Conservation (phyloP, 1,140 invertebrate genomes). For the Bathynomus jamesi region DNA sequence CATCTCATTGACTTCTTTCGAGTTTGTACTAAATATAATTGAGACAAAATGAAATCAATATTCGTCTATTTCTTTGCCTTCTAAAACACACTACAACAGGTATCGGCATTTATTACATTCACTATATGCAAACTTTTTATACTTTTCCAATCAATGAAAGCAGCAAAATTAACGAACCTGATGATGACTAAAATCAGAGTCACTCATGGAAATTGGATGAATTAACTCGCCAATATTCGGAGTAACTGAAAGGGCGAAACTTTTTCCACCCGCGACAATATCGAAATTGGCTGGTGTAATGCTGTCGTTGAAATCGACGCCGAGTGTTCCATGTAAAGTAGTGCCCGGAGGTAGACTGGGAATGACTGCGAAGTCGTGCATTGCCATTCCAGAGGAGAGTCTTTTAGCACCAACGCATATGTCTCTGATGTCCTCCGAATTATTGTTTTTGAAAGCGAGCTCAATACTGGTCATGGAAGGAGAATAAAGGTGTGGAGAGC, state of each 20-base stretch:
- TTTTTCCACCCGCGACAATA: slow-evolving; percentile 56
- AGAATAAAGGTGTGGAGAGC: slow-evolving; percentile 77
- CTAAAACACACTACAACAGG: background rate
- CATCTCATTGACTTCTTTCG: background rate
- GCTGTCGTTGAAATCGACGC: slow-evolving; percentile 90
- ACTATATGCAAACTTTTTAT: slow-evolving; percentile 7
- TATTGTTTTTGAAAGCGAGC: slow-evolving; percentile 68
- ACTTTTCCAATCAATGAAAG: slow-evolving; percentile 7
- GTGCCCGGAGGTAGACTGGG: slow-evolving; percentile 51
- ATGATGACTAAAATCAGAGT: slow-evolving; percentile 66
- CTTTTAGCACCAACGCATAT: slow-evolving; percentile 67
- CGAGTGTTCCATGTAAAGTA: slow-evolving; percentile 59
- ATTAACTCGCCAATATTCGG: slow-evolving; percentile 83
- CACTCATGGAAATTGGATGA: slow-evolving; percentile 67
- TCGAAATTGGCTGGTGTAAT: slow-evolving; percentile 78
- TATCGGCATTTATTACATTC: background rate
- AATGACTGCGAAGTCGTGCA: slow-evolving; percentile 76
- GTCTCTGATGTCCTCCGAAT: slow-evolving; percentile 57
- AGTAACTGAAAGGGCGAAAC: slow-evolving; percentile 59
- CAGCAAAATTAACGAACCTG: slow-evolving; percentile 48
- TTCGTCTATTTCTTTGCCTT: background rate
- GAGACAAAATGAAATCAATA: background rate
- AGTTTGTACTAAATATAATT: background rate
- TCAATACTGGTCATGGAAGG: slow-evolving; percentile 75
- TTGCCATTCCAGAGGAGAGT: slow-evolving; percentile 59